Base-by-base conservation (phyloP, 1,140 invertebrate genomes). In the Campodea augens region DNA sequence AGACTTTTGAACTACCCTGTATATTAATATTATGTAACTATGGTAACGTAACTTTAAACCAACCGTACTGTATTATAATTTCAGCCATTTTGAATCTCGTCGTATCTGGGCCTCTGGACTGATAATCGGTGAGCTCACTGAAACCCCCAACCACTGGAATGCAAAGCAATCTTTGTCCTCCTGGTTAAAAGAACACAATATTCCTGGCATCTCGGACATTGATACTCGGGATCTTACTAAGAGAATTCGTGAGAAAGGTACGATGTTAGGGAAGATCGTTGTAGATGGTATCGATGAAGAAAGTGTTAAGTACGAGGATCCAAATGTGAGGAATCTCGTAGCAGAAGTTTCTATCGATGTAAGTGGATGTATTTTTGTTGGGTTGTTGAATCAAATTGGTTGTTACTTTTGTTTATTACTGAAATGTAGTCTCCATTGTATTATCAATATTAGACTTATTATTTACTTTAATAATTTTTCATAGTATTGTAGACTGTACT, bases 71-170 rank as follows among this genome's bases (percentile, higher is more conserved):
- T 48, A 13, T 41, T 45, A n/a, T n/a, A n/a, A 53, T 64, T 65
- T 0, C 56, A 83, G 79, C 53, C 86, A 75, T 70, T 93, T 97
- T 60, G 96, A 99, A 62, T 97, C 92, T 0, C 56, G 70, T 20
- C 76, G 75, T 46, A 90, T 98, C 42, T 96, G 95, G 81, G 78
- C 84, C 18, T 71, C 83, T n/a, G 95, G 75, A 2, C 64, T 99
- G 21, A 79, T 99, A 52, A 84, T 98, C 19, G 87, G 85, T 1
- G 89, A 98, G 63, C 61, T 85, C 5, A 88, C 85, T 56, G 75
- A 81, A 13, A 67, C 69, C 2, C 87, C 89, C 5, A 90, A 82
- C 56, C 91, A 97, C 60, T 98, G 91, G 91, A 76, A 81, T 43
- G 70, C 77, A 23, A 64, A 60, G 0, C 71, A 72, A 51, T 88